Conservation (phyloP, 2,113 vertebrate species). For the Cheilinus undulatus region DNA sequence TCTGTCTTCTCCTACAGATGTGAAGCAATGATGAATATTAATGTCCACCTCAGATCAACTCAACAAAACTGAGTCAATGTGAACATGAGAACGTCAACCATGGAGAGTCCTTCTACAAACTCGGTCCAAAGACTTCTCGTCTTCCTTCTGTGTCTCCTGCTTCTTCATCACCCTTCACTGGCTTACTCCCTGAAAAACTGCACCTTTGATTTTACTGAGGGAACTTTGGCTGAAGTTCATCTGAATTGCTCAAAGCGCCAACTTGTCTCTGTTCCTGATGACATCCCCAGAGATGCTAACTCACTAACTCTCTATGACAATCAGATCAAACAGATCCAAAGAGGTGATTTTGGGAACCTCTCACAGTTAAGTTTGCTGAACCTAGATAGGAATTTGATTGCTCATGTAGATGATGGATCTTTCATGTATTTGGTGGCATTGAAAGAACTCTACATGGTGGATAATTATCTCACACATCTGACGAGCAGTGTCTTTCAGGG, state of each 20-base stretch:
- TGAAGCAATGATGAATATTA: background rate
- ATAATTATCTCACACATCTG: slow-evolving; percentile 20
- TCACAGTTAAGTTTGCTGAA: slow-evolving; percentile 1
- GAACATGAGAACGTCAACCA: background rate
- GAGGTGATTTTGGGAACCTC: slow-evolving; percentile 1
- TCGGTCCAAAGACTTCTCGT: background rate
- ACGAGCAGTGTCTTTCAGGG: slow-evolving; percentile 39
- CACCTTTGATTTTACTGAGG: background rate
- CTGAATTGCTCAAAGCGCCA: background rate
- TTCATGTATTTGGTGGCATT: slow-evolving; percentile 32
- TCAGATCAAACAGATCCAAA: background rate
- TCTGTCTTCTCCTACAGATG: background rate
- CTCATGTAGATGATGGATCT: slow-evolving; percentile 29
- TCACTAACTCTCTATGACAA: background rate
- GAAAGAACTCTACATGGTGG: fast-evolving
- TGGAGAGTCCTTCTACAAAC: background rate
- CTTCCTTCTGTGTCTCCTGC: slow-evolving; percentile 17
- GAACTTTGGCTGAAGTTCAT: background rate
- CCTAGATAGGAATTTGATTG: fast-evolving
- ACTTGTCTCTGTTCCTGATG: slow-evolving; percentile 14
- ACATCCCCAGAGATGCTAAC: slow-evolving; percentile 26
- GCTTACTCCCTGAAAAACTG: slow-evolving; percentile 50
- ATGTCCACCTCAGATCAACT: background rate
- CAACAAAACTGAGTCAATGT: background rate
- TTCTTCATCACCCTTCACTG: slow-evolving; percentile 1